Evolutionary conservation across 2,797 vertebrate genomes (phyloP).

Genomic region (Aphelocoma californica): DNA sequence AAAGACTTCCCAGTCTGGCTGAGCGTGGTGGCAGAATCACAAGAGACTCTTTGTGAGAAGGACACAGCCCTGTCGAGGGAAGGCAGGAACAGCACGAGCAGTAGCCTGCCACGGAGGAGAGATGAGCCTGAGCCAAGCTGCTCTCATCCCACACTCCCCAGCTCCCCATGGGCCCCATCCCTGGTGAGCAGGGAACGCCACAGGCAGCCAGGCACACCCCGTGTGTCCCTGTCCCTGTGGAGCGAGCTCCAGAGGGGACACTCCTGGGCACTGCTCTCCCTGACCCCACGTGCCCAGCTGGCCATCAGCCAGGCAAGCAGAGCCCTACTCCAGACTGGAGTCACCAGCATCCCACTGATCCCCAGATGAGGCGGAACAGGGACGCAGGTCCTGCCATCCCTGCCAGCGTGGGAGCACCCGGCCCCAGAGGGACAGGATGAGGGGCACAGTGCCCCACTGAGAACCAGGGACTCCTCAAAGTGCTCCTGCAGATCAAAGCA

Average conservation of each 20-base stretch:
- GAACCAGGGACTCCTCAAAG: background rate
- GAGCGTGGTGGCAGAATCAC: background rate
- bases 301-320: background rate
- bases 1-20: background rate
- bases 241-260: background rate
- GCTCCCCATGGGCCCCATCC: accelerated
- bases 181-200: accelerated
- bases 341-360: background rate
- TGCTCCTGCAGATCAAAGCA: background rate
- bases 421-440: background rate
- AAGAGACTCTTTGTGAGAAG: constrained; percentile 46
- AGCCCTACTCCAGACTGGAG: background rate
- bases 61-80: background rate
- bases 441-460: accelerated
- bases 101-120: background rate
- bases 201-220: accelerated
- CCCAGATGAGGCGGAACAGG: background rate
- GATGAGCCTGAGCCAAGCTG: background rate
- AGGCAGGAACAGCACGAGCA: background rate
- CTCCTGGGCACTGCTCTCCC: accelerated
- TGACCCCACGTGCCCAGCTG: accelerated
- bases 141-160: background rate
- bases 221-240: accelerated
- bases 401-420: background rate
- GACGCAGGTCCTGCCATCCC: background rate